Conservation (phyloP, 2,113 vertebrate genomes). For the Albula glossodonta region DNA sequence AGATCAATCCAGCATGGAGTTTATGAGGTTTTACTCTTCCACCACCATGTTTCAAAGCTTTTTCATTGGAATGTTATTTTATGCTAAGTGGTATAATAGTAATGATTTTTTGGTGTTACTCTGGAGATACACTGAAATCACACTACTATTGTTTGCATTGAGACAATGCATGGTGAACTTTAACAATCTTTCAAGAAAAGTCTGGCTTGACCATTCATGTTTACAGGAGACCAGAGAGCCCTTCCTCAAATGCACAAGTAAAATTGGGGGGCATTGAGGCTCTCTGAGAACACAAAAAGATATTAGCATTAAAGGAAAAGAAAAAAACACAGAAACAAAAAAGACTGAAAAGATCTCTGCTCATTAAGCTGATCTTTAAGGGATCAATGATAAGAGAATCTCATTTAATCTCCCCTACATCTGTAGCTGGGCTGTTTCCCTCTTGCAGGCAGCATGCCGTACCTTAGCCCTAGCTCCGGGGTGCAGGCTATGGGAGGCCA, state of each 20-base stretch:
- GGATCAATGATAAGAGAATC: constrained; percentile 64
- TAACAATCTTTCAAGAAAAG: neutral
- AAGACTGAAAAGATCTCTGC: constrained; percentile 55
- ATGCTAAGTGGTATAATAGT: neutral
- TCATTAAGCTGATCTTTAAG: constrained; percentile 69
- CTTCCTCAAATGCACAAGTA: too few relatives aligned
- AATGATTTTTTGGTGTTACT: neutral
- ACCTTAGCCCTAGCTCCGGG: constrained; percentile 52
- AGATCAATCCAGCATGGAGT: too few relatives aligned
- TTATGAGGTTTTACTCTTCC: too few relatives aligned
- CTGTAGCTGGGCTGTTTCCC: constrained; percentile 33
- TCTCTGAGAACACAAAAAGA: constrained; percentile 56
- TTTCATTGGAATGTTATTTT: too few relatives aligned
- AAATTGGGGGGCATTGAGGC: too few relatives aligned
- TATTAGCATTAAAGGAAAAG: constrained; percentile 66
- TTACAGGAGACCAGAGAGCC: too few relatives aligned
- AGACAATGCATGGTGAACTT: neutral
- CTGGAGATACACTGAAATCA: neutral
- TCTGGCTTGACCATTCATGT: neutral
- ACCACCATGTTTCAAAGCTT: too few relatives aligned
- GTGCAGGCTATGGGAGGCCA: constrained; percentile 50
- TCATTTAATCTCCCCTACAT: constrained; percentile 58
- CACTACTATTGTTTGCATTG: neutral
- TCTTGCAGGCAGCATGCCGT: constrained; percentile 36
- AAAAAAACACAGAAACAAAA: constrained; percentile 33